Base-by-base conservation (phyloP, 2,888 invertebrate genomes). In the Bibio marci region DNA sequence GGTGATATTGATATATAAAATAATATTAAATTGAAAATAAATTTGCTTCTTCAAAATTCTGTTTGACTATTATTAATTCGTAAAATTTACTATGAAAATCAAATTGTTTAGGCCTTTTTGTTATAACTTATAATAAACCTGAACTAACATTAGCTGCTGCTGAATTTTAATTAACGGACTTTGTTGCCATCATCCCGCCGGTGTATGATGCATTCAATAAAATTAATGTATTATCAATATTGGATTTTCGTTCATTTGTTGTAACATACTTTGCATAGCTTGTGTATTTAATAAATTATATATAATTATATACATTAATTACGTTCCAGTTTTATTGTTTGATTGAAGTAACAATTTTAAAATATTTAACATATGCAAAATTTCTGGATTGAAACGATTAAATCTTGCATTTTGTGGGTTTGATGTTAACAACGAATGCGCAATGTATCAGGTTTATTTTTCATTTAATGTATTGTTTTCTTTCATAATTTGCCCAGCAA, bases 321-420 rank as follows among this genome's bases (percentile, higher is more conserved):
- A 39, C 94, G 74, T 2, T 91, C 91, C 56, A 95, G 61, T 59
- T 95, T 92, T 85, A 95, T 83, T 4, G 92, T 92, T 70, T 94
- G n/a, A n/a, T n/a, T n/a, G 92, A 44, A 94, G 75, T 53, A 95
- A 67, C 47, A 95, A 59, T 57, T 94, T 94, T 1, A 94, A 94
- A 64, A 94, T 95, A 62, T 94, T 95, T 49, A 95, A 65, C 80
- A 97, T 88, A 61, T 98, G 97, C 54, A 83, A 88, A 43, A 98
- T 88, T 68, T 98, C 97, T 12, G 97, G 97, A 65, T 98, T 95
- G 51, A 92, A 76, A 52, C 76, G 76, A 78, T 95, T 91, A 41
- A 95, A 65, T 54, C 91, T 87, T 58, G 94, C 92, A 83, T 98
- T 92, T 64, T 95, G 94, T 25, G 97, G 95, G 68, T 95, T 95